Base-by-base conservation (phyloP, 2,797 vertebrate species). In the Labroides dimidiatus region DNA sequence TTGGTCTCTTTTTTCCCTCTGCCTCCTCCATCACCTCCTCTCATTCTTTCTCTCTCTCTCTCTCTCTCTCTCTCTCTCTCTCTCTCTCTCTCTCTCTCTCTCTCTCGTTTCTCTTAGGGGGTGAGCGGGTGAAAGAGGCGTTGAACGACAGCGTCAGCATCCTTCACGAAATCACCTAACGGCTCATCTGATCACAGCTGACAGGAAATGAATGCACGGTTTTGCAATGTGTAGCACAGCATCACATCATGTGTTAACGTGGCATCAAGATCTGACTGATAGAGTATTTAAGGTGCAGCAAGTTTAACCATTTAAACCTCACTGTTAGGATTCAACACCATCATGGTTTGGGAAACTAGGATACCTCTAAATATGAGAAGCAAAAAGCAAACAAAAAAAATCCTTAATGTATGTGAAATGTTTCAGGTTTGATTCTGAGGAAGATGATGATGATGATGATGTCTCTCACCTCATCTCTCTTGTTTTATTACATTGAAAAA, bases 21-120 rank as follows among this genome's bases (percentile, higher is more conserved):
- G 20, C 30, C 49, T 59, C 83, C 74, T 79, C 66, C 58, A 68
- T 66, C 43, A 61, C 70, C 59, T 82, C 68, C 54, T 58, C 45
- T 48, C 12, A n/a, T n/a, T n/a, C n/a, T n/a, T n/a, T 48, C 44
- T 21, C 45, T 21, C 43, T 20, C 43, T n/a, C 15, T 16, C 2
- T 58, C 43, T 27, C 30, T 44, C 37, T 36, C 44, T 20, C 43
- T 44, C 43, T 16, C 13, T 14, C 12, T 6, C 67, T 72, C 60
- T 41, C 16, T 21, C 19, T 20, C 10, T 63, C 48, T 56, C 64
- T 5, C 45, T 48, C 12, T 48, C 44, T 21, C 45, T 21, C 43
- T 20, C 43, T n/a, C 15, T 16, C 2, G 68, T 58, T 47, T 27
- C 30, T 44, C 37, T 36, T 48, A 69, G 15, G 20, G 68, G 61